Conservation (phyloP, 2,797 vertebrate genomes). For the Buphagus erythrorhynchus region DNA sequence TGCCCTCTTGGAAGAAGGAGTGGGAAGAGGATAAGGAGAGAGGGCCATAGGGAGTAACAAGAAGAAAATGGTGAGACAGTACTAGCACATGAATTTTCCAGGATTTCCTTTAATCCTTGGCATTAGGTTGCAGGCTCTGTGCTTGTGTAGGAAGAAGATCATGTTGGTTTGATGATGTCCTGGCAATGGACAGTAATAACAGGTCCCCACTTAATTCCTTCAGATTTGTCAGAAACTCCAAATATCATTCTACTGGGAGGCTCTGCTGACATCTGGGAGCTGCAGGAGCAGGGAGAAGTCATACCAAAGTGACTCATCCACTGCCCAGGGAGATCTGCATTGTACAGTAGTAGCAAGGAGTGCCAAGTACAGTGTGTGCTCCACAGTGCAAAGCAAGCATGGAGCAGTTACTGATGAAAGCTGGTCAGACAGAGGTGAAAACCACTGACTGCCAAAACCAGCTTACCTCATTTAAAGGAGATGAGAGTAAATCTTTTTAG, state of each 20-base stretch:
- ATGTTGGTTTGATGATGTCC: not conserved
- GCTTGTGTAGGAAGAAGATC: not conserved
- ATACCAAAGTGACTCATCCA: not conserved
- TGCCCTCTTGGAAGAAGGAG: not conserved
- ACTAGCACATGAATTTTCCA: not conserved
- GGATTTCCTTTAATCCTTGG: not conserved
- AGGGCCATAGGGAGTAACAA: not conserved
- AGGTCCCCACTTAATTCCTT: not conserved
- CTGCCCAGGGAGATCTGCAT: not conserved
- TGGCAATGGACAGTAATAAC: not conserved
- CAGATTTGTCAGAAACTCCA: not conserved
- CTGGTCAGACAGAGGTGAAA: not conserved
- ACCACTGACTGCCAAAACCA: not conserved
- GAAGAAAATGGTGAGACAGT: not conserved
- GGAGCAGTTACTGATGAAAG: not conserved
- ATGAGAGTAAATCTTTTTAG: not conserved
- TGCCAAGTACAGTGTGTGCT: accelerated
- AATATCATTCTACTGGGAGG: not conserved
- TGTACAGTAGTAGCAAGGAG: not conserved
- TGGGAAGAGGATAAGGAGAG: not conserved
- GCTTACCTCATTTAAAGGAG: not conserved
- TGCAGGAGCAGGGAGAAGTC: not conserved
- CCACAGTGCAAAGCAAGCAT: not conserved
- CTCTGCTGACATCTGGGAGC: not conserved
- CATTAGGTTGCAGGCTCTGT: not conserved